Percentiles rank a stretch among this genome's conserved stretches.
Conservation (phyloP, 1,140 invertebrate genomes). For the Sinella curviseta region DNA sequence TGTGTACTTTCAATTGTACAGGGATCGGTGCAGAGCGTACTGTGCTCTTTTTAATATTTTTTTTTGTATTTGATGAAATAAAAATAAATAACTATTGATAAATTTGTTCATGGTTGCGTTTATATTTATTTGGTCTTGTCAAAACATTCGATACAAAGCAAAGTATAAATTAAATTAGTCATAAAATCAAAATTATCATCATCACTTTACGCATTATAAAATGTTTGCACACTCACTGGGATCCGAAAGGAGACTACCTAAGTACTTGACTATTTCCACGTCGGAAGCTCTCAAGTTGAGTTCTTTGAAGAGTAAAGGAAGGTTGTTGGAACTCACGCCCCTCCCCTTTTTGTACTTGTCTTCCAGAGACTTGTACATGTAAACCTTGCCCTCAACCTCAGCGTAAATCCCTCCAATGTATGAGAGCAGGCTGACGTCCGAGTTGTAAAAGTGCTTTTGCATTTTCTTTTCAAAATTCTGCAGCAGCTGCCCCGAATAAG, state of each 20-base stretch:
- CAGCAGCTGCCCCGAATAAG: constrained; percentile 43
- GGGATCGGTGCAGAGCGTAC: too few species aligned
- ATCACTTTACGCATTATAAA: neutral
- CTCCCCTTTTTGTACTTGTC: neutral
- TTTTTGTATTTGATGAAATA: too few species aligned
- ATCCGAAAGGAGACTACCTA: constrained; percentile 31
- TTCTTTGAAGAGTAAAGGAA: constrained; percentile 25
- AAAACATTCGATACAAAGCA: too few species aligned
- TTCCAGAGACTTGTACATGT: constrained; percentile 36
- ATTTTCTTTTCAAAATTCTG: constrained; percentile 36
- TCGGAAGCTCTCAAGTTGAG: constrained; percentile 40
- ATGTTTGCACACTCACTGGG: constrained; percentile 2
- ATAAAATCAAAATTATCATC: neutral
- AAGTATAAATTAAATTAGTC: too few species aligned
- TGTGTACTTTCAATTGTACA: neutral
- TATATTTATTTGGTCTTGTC: too few species aligned
- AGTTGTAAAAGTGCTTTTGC: constrained; percentile 40
- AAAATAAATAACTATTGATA: too few species aligned
- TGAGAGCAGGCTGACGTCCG: constrained; percentile 37
- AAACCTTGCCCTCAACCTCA: constrained; percentile 44
- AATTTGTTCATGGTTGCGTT: too few species aligned
- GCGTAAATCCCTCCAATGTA: constrained; percentile 43
- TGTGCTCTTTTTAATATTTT: too few species aligned
- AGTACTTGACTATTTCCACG: constrained; percentile 47
- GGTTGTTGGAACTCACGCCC: neutral